phyloP scores from a whole-genome alignment of 2,113 vertebrate genomes.

The Aphelocoma coerulescens region DNA sequence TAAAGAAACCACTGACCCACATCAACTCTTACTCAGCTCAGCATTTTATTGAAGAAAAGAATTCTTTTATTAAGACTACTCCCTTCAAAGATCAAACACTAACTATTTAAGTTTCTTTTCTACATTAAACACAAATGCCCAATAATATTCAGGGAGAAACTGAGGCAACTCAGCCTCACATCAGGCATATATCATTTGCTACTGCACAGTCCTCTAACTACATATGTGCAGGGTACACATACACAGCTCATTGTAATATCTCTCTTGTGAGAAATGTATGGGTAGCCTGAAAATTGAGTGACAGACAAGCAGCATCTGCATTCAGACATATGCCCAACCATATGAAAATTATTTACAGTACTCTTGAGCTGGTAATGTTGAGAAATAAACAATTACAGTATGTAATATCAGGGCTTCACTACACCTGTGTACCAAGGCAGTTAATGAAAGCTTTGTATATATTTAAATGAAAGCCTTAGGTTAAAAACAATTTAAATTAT shows the following conservation, averaged over 20 bases:
- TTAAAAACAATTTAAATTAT: not conserved
- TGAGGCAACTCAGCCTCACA: not conserved
- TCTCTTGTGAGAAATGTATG: not conserved
- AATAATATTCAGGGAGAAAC: not conserved
- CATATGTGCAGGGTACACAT: not conserved
- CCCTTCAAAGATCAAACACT: not conserved
- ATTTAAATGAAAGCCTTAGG: not conserved
- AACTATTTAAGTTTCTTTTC: not conserved
- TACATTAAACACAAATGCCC: not conserved
- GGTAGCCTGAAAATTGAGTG: not conserved
- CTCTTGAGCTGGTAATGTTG: not conserved
- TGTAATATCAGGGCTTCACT: not conserved
- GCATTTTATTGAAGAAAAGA: not conserved
- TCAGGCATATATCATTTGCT: not conserved
- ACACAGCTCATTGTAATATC: not conserved
- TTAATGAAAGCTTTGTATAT: not conserved
- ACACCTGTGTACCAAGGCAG: not conserved
- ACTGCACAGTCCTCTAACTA: not conserved
- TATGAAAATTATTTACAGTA: not conserved
- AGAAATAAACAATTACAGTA: not conserved
- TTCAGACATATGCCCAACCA: not conserved
- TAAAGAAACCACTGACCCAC: rapidly evolving
- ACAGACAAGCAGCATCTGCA: rapidly evolving
- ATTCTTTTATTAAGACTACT: not conserved
- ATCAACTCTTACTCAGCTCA: not conserved